Evolutionary conservation across 2,113 vertebrate species (phyloP), one percentile per base, ranked within the genome.

Genomic region (Lathamus discolor): DNA sequence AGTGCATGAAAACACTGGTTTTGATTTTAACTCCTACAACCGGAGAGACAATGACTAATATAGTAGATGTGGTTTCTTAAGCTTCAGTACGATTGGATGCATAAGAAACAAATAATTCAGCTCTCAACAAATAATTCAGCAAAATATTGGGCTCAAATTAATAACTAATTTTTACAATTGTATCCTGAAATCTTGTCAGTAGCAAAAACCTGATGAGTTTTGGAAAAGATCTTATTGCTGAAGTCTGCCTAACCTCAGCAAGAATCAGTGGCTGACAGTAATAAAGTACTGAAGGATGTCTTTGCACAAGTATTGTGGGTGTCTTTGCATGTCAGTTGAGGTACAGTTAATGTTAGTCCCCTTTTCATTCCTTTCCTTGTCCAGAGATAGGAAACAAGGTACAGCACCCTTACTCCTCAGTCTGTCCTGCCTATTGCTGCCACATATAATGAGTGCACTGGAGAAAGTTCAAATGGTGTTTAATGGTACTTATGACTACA

Each of bases 361-460:
- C 4, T 77, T 77, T 78, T 62, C 15, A 35, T 84, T 82, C 25
- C 13, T 77, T 2, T 1, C 4, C 8, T 54, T 64, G 10, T 46
- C 39, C 73, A 27, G 5, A 61, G 29, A 55, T 64, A 51, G 6
- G 29, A 49, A 70, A 59, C 54, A 59, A 67, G 8, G 4, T 51
- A 28, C 49, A 51, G 5, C 3, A 59, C 33, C 43, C 23, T 6
- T 24, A 63, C 15, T 37, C 9, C 6, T 63, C 28, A 22, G 14
- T 35, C 43, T 46, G 7, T 70, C 55, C 35, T 83, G 16, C 20
- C 3, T 29, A 2, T 24, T 61, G 19, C 8, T 73, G 9, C 31
- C 1, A 1, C 12, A 7, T 15, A 1, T 25, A 73, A 54, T 3
- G 35, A 3, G 5, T 10, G 4, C 35, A 13, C 9, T 46, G 25